Base-by-base conservation (phyloP, 2,113 vertebrate genomes). In the Dromaius novaehollandiae region DNA sequence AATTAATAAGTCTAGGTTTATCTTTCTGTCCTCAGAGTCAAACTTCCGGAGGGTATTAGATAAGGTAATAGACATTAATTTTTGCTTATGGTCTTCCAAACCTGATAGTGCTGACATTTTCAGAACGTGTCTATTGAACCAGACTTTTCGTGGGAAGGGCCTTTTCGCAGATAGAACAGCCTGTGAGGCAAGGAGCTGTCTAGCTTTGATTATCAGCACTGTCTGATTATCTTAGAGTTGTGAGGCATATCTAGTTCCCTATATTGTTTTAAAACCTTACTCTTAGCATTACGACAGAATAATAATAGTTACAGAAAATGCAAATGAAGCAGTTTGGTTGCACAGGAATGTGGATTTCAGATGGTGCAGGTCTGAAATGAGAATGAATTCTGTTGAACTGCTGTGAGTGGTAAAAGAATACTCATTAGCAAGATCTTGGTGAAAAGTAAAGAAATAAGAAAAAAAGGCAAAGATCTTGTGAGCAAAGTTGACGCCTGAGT, bases 321-420 rank as follows among this genome's bases (percentile, higher is more conserved):
- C 16, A 79, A 73, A 83, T 46, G 58, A 90, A 61, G 60, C 42
- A 51, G 34, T 82, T 79, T 96, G 48, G 60, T 95, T 91, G 65
- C 18, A 86, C 61, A 82, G 56, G 26, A 76, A 50, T 77, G 24
- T 76, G 55, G 38, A 70, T 94, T 89, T 93, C 64, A 87, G 58
- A 70, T 4, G 20, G 69, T 53, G 64, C 65, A 80, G 48, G 51
- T 74, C 58, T 91, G 90, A 88, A 82, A 65, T 65, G 82, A 68
- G 24, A 78, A 53, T 58, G 56, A 95, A 87, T 93, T 96, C n/a
- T 95, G 38, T 53, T 61, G 84, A 64, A 91, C 68, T 68, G 78
- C 58, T 82, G 83, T 65, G 81, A 80, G 34, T 63, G 63, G 64
- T 44, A 13, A 96, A 87, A 64, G 56, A 85, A 83, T 68, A 44